Percentiles rank a stretch among this genome's conserved stretches.
Evolutionary conservation across 2,113 vertebrate genomes (phyloP).

Genomic region (Cyanoderma ruficeps): DNA sequence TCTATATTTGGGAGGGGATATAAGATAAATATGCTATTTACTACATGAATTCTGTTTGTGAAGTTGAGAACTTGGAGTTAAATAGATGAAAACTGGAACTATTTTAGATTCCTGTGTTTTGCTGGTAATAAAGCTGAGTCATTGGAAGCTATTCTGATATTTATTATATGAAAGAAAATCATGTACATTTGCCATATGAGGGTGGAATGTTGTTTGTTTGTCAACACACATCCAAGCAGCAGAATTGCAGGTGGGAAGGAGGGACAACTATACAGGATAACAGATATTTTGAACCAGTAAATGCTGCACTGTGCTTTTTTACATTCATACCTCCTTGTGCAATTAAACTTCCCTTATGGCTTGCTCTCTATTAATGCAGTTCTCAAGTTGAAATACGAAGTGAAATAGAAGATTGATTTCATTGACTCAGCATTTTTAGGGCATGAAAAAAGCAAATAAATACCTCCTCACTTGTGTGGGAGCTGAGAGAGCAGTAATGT

Average conservation of each 20-base stretch:
- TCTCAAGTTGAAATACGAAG: background rate
- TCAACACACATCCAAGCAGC: background rate
- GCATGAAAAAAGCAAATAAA: background rate
- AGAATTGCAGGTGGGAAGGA: background rate
- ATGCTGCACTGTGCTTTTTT: background rate
- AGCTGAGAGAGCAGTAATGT: background rate
- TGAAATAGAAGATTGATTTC: background rate
- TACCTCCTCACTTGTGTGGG: background rate
- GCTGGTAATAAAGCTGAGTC: background rate
- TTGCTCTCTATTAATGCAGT: background rate
- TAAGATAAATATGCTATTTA: background rate
- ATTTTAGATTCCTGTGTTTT: background rate
- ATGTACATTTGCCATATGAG: background rate
- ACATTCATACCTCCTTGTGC: background rate
- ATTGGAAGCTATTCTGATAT: background rate
- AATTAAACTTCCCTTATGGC: background rate
- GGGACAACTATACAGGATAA: background rate
- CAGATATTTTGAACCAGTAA: background rate
- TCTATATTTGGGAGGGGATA: background rate
- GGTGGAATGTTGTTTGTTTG: constrained; percentile 18
- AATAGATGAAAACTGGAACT: background rate
- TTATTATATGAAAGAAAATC: background rate
- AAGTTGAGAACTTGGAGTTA: background rate
- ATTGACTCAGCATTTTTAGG: background rate
- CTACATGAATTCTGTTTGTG: background rate